These are phyloP conservation scores for Dendrolimus houi DNA, from an alignment of 2,888 invertebrate species.

Conservation along the genomic window DNA sequence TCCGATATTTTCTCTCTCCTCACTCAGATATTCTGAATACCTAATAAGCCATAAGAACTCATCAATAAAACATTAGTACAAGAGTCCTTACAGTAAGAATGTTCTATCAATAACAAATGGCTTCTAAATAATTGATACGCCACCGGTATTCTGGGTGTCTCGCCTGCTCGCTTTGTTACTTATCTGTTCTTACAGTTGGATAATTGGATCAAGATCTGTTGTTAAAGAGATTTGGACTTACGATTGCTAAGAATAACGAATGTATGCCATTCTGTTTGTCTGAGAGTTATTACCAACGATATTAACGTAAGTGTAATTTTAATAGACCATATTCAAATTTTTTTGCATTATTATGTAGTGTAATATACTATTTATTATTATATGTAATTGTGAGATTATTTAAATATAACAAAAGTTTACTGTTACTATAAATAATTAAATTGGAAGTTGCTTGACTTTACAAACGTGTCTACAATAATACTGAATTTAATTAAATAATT, in stretches of 20 bases:
- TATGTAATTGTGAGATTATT: not conserved
- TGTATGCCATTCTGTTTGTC: too few species aligned
- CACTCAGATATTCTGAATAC: not conserved
- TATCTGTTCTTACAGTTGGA: conserved; percentile 45
- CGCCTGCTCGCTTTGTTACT: conserved; percentile 40
- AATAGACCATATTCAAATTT: too few species aligned
- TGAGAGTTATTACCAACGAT: too few species aligned
- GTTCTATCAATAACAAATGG: conserved; percentile 19
- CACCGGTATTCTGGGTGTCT: conserved; percentile 27
- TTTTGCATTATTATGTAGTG: too few species aligned
- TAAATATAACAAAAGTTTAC: not conserved
- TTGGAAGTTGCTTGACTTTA: too few species aligned
- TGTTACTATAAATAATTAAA: too few species aligned
- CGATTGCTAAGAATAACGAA: conserved; percentile 4
- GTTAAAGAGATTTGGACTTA: conserved; percentile 30
- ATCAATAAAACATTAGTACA: not conserved
- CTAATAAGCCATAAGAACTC: not conserved
- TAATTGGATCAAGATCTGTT: conserved; percentile 59
- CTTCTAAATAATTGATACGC: conserved; percentile 38
- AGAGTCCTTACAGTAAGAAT: not conserved
- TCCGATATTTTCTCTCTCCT: not conserved
- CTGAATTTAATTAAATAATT: too few species aligned
- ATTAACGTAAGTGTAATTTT: too few species aligned
- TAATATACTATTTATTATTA: not conserved
- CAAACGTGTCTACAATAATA: too few species aligned